Evolutionary conservation across 2,113 vertebrate species (phyloP).

Genomic region (Phalacrocorax aristotelis): DNA sequence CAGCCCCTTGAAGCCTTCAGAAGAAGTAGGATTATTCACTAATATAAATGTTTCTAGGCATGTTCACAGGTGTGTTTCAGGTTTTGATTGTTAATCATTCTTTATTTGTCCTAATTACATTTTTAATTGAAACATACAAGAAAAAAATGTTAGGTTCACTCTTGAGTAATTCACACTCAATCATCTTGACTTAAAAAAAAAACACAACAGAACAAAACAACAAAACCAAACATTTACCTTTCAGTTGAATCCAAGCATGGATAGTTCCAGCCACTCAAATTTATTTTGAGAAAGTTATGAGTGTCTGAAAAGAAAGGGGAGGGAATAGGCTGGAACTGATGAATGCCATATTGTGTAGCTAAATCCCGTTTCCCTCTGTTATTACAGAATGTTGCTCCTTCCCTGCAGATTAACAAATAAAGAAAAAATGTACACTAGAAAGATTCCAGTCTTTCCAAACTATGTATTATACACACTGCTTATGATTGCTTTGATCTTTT

Average conservation of each 20-base stretch:
- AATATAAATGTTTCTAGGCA: not conserved
- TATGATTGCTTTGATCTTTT: constrained; percentile 65
- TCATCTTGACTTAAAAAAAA: not conserved
- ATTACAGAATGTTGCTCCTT: constrained; percentile 42
- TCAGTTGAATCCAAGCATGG: constrained; percentile 32
- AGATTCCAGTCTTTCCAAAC: constrained; percentile 43
- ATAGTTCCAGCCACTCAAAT: constrained; percentile 28
- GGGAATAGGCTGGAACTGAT: constrained; percentile 40
- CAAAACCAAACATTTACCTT: not conserved
- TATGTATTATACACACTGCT: constrained; percentile 28
- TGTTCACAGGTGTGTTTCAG: not conserved
- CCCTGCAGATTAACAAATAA: constrained; percentile 50
- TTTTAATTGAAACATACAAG: constrained; percentile 53
- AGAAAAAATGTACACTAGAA: constrained; percentile 41
- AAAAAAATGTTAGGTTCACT: not conserved
- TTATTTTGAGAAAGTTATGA: constrained; percentile 28
- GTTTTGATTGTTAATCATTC: not conserved
- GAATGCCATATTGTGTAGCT: constrained; percentile 1
- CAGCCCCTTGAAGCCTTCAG: not conserved
- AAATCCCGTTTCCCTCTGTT: constrained; percentile 38
- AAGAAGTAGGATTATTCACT: not conserved
- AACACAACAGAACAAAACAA: too few species aligned
- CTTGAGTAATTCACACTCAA: constrained; percentile 38
- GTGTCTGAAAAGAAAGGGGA: constrained; percentile 37
- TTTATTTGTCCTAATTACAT: constrained; percentile 42